Evolutionary conservation across 2,888 invertebrate genomes (phyloP), one percentile per base, ranked within the genome.

Genomic region (Platycnemis pennipes): DNA sequence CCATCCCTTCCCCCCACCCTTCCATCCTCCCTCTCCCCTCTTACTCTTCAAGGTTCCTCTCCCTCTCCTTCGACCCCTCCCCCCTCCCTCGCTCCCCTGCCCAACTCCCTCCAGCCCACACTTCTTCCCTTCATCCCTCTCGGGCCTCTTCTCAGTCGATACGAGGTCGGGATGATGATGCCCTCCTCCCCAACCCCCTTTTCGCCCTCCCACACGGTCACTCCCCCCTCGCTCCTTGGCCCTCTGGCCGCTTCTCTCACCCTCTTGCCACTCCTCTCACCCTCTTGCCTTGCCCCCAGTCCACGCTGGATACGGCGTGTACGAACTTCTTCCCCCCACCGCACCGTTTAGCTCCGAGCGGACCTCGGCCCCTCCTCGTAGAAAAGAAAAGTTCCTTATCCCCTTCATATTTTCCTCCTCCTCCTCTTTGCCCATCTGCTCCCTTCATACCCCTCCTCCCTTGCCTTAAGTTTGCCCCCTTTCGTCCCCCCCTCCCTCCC

Each of bases 81-180:
- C 13, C 8, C 37, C 26, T 63, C 44, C 63, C 44, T 44, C 63
- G 42, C 56, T 42, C 42, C 63, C 63, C 26, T 44, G 19, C 44
- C 91, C 63, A 13, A 5, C 87, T 45, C 87, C 87, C 44, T 44
- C 56, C 53, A 46, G 22, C 56, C 46, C 31, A 13, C 53, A 31
- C 63, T 31, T 63, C 91, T 44, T 91, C 45, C n/a, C 46, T 4
- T 16, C 87, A 26, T 45, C 87, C 87, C 87, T 91, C 63, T 44
- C 91, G 91, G 91, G 63, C 91, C 91, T 91, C 91, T 91, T 91
- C 69, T 69, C 91, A 91, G 91, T 91, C 91, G 91, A 91, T 91
- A 91, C 91, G 19, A 45, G 63, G 91, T 87, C 87, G 87, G 87
- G 87, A 46, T 26, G 87, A 45, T 69, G 91, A 31, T 44, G 63